phyloP scores from a whole-genome alignment of 2,113 vertebrate genomes.

The Poeciliopsis prolifica region DNA sequence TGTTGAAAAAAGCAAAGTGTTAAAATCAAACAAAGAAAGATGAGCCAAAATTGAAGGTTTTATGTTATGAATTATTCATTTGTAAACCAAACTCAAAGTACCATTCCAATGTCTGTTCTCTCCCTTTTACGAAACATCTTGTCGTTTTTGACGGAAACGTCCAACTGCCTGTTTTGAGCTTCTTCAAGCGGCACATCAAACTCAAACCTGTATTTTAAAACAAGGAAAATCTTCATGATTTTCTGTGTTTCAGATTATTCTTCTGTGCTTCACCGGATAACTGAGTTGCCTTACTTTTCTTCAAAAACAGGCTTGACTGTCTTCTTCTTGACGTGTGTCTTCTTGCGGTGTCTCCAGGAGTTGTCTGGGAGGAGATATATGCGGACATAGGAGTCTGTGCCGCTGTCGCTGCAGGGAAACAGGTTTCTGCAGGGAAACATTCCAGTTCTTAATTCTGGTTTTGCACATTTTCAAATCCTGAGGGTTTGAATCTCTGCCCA shows the following conservation, averaged over 20 bases:
- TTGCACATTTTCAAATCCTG: no score
- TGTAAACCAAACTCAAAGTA: constrained; percentile 47
- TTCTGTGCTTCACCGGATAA: not conserved
- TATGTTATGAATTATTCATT: no score
- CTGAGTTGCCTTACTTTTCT: constrained; percentile 83
- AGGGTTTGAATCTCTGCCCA: no score
- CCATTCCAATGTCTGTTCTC: constrained; percentile 91
- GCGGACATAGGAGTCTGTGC: constrained; percentile 90
- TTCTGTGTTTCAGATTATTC: not conserved
- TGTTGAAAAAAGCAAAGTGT: constrained; percentile 57
- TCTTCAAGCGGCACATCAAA: constrained; percentile 87
- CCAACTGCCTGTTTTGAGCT: constrained; percentile 84
- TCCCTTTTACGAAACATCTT: constrained; percentile 86
- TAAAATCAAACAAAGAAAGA: not conserved
- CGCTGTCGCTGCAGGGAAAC: constrained; percentile 82
- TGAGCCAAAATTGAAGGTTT: not conserved
- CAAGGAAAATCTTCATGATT: not conserved
- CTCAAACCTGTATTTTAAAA: constrained; percentile 84
- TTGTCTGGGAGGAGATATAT: constrained; percentile 93
- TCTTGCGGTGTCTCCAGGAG: constrained; percentile 88
- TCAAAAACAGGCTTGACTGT: constrained; percentile 88
- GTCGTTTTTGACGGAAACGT: constrained; percentile 92
- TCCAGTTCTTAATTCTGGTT: not conserved
- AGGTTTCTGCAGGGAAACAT: constrained; percentile 80
- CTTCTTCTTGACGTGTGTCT: constrained; percentile 87